Evolutionary conservation across 1,140 invertebrate genomes (phyloP), one percentile per base, ranked within the genome.

Genomic region (Magallana gigas): DNA sequence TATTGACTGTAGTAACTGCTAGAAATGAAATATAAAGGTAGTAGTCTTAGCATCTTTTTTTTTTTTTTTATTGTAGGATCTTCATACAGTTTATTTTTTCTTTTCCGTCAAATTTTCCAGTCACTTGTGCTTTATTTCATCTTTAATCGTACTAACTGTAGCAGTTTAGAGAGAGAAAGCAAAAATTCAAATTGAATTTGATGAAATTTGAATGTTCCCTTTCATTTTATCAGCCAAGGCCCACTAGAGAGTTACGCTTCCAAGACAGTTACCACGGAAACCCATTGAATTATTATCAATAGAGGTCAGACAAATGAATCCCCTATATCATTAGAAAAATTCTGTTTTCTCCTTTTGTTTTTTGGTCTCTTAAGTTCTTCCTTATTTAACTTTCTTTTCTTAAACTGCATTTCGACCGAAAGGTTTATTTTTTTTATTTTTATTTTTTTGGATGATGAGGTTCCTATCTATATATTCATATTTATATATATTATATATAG

Each of bases 311-410:
- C 23, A 76, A 76, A 23, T 12, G 23, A 76, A 76, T 76, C 68
- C 68, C 68, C 18, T 76, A 12, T 76, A 76, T 76, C 68, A 76
- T 29, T 76, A 76, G 68, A 76, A 29, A 48, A 48, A 76, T 29
- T 76, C 23, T 29, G 18, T 29, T 76, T 76, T 36, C 68, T 29
- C 23, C 68, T 76, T 76, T 76, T 36, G n/a, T 7, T 29, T 76
- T 76, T 76, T 76, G 68, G 68, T 76, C 68, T 76, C 68, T 76
- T n/a, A 48, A 2, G 36, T 48, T 48, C 36, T 62, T 14, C n/a
- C 60, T 62, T 12, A 16, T 71, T 76, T 76, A 76, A 76, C 68
- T 76, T 76, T 76, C 23, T 76, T 76, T 71, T 76, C 68, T 76
- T 36, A 29, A 76, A 76, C 2, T 36, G 14, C 23, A 76, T 76